Base-by-base conservation (phyloP, 2,888 invertebrate genomes). In the Melikaiella ostensackeni region DNA sequence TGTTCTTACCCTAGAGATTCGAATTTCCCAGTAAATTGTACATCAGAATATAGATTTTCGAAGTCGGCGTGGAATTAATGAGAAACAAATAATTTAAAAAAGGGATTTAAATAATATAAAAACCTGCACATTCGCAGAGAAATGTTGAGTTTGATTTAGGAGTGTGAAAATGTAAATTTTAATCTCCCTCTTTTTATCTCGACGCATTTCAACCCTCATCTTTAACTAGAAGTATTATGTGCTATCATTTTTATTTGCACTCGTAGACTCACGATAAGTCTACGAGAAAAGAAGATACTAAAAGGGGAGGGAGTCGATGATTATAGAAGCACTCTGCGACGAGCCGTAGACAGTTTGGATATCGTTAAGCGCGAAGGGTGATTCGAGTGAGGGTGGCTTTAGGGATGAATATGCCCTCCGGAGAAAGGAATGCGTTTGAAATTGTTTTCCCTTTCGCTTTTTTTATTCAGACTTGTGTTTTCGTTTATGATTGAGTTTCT, bases 271-370 rank as follows among this genome's bases (percentile, higher is more conserved):
- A 66, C 50, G 50, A 70, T 70, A 27, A 70, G 50, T 70, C 50
- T 30, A 70, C 50, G 50, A 70, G 70, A 70, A 42, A 27, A 70
- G 30, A 46, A 70, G 70, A 70, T 50, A 50, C 50, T 50, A 33
- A 30, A 70, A 70, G 46, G 21, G 66, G n/a, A 50, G 30, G 50
- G 50, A 70, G 50, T 70, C 70, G 70, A 70, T 70, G 70, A 70
- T 70, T 70, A 70, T 70, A 70, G 70, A 70, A 70, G 70, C 70
- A 70, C 70, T 70, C 50, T 33, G 21, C 46, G 19, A 70, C 70
- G 70, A 59, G 80, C 79, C 77, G 73, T 64, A 62, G 80, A 79
- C 77, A 62, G 77, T 79, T 80, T 79, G 77, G 79, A 79, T 80
- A 80, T 79, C 80, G 79, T 79, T 80, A 80, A 78, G 76, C 27